phyloP scores from a whole-genome alignment of 2,797 vertebrate species.

The Fringilla coelebs region DNA sequence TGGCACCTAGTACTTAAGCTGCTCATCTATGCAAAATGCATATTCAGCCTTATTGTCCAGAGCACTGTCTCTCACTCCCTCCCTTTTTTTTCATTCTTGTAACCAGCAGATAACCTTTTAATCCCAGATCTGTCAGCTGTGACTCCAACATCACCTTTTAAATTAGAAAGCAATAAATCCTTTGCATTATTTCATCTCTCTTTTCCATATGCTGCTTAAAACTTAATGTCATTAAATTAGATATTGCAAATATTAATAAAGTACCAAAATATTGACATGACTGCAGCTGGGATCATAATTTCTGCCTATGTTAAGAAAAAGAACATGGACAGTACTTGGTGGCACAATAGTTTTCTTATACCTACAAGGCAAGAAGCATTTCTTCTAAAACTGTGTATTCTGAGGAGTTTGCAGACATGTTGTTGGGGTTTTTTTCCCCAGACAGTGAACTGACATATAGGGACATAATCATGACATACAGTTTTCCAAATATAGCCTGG shows the following conservation, averaged over 20 bases:
- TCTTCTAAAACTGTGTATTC: neutral
- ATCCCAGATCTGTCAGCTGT: constrained; percentile 31
- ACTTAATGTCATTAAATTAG: neutral
- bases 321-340: neutral
- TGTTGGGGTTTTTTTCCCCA: neutral
- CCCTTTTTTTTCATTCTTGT: neutral
- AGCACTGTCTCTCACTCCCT: accelerated
- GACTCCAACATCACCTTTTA: constrained; percentile 30
- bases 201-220: neutral
- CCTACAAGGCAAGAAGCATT: neutral
- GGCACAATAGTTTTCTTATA: neutral
- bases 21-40: neutral
- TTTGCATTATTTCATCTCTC: neutral
- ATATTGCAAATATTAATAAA: neutral
- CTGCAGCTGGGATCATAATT: neutral
- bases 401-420: neutral
- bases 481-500: neutral
- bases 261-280: neutral
- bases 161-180: neutral
- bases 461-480: neutral
- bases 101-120: constrained; percentile 47
- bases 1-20: neutral
- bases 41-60: neutral
- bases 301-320: neutral
- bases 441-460: neutral